A percentile compares a stretch with the other conserved stretches of the same genome.
Evolutionary conservation across 2,888 invertebrate species (phyloP).

Genomic region (Polyommatus iphigenia): DNA sequence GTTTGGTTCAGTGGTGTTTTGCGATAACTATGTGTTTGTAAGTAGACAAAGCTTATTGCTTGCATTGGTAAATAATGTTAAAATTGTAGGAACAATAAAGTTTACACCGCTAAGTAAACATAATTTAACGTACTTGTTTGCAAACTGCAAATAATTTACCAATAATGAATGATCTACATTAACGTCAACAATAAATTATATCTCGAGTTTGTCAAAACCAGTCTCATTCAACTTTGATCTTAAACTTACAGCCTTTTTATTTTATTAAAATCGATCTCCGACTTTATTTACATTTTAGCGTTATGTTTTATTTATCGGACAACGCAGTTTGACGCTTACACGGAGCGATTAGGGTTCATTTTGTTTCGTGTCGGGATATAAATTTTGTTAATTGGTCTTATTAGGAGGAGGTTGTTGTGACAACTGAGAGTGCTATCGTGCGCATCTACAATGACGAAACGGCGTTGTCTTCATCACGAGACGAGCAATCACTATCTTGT

Average conservation of each 20-base stretch:
- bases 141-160: neutral
- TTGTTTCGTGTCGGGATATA: slow-evolving; percentile 51
- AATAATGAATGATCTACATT: slow-evolving; percentile 12
- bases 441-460: slow-evolving; percentile 80
- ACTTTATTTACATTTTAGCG: slow-evolving; percentile 28
- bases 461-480: slow-evolving; percentile 80
- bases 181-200: slow-evolving; percentile 46
- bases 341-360: slow-evolving; percentile 57
- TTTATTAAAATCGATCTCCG: slow-evolving; percentile 30
- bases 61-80: neutral
- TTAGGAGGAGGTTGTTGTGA: slow-evolving; percentile 80
- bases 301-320: slow-evolving; percentile 31
- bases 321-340: slow-evolving; percentile 51
- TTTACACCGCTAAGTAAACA: neutral
- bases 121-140: neutral
- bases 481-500: slow-evolving; percentile 79
- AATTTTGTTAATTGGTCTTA: slow-evolving; percentile 78
- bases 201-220: slow-evolving; percentile 51
- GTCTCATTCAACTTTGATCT: slow-evolving; percentile 78
- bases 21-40: neutral
- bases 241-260: slow-evolving; percentile 40
- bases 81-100: neutral
- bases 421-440: slow-evolving; percentile 79
- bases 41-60: neutral
- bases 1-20: slow-evolving; percentile 16